These are phyloP conservation scores for Montipora capricornis DNA, from an alignment of 64 coral and sea anemone genomes.

Conservation along the genomic window DNA sequence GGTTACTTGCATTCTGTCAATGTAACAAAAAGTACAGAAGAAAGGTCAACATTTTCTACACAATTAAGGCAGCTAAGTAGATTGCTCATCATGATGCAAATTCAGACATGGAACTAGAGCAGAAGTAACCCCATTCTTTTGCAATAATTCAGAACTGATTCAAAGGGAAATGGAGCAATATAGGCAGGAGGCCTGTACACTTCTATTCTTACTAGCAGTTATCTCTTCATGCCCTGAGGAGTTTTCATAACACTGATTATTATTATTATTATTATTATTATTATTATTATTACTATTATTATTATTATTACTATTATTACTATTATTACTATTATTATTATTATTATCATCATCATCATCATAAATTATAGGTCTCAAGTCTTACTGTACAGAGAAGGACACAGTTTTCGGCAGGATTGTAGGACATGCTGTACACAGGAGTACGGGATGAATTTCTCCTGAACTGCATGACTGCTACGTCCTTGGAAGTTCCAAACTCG, in stretches of 20 bases:
- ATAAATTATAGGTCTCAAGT: background rate
- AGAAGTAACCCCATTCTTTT: too few relatives aligned
- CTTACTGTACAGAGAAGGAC: conserved; percentile 91
- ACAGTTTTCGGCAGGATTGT: conserved; percentile 98
- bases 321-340: too few relatives aligned
- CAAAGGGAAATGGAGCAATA: too few relatives aligned
- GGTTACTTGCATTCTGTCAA: conserved; percentile 87
- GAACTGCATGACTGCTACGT: conserved; percentile 96
- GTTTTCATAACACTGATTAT: background rate
- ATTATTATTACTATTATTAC: too few relatives aligned
- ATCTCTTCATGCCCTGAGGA: background rate
- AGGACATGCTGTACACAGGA: conserved; percentile 92
- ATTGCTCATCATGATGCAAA: too few relatives aligned
- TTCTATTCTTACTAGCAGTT: too few relatives aligned
- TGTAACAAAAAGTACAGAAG: background rate
- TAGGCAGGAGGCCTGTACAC: too few relatives aligned
- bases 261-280: too few relatives aligned
- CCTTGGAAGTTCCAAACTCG: conserved; percentile 99
- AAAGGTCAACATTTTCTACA: background rate
- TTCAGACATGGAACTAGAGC: too few relatives aligned
- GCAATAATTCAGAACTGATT: too few relatives aligned
- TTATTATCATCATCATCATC: too few relatives aligned
- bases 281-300: too few relatives aligned
- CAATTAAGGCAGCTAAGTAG: background rate
- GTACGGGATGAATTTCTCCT: conserved; percentile 89